These are phyloP conservation scores for Drosophila sechellia DNA, from an alignment of 1,140 invertebrate species.

Conservation along the genomic window DNA sequence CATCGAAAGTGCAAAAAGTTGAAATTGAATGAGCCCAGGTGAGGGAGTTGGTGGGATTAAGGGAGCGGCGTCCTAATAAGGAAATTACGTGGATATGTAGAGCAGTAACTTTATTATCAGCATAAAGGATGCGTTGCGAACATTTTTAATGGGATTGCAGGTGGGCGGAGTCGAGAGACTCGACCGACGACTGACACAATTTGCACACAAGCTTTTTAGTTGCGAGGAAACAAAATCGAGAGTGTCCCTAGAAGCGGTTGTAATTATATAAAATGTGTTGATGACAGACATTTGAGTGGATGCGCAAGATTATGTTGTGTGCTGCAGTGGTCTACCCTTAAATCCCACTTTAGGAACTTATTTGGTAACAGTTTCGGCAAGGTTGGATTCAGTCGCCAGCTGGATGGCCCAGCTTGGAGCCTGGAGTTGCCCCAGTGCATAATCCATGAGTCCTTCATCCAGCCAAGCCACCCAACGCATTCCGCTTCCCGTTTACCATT, in stretches of 20 bases:
- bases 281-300: background rate
- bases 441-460: constrained; percentile 26
- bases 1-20: constrained; percentile 50
- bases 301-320: background rate
- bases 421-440: constrained; percentile 10
- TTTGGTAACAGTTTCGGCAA: background rate
- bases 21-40: constrained; percentile 27
- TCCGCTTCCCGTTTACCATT: constrained; percentile 27
- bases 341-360: background rate
- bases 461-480: background rate
- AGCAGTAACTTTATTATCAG: constrained; percentile 19
- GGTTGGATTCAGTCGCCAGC: background rate
- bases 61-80: constrained; percentile 30
- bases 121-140: constrained; percentile 7
- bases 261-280: background rate
- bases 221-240: constrained; percentile 5
- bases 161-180: background rate
- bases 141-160: background rate
- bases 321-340: background rate
- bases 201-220: constrained; percentile 24
- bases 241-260: background rate
- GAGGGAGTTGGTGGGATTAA: constrained; percentile 16
- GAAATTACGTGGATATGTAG: constrained; percentile 41
- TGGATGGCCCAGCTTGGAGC: background rate
- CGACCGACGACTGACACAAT: constrained; percentile 9